Evolutionary conservation across 2,888 invertebrate genomes (phyloP).

Genomic region (Athalia rosae): DNA sequence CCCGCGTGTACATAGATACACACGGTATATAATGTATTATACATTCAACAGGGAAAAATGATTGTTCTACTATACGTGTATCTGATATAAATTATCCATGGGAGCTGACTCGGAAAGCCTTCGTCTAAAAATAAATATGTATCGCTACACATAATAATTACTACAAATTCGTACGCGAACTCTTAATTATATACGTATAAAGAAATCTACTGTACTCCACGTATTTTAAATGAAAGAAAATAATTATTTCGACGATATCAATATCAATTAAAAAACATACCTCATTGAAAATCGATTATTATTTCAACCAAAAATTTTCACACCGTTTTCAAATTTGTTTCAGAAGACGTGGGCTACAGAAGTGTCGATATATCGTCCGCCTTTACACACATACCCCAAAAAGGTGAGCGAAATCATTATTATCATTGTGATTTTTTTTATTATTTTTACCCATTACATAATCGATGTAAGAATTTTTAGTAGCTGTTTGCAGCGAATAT

Average conservation of each 20-base stretch:
- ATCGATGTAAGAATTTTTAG: background rate
- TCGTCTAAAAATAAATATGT: no score
- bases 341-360: conserved; percentile 75
- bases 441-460: conserved; percentile 10
- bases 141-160: no score
- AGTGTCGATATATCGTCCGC: conserved; percentile 74
- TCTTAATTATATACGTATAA: no score
- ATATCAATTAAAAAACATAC: background rate
- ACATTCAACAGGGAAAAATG: background rate
- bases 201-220: background rate
- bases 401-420: conserved; percentile 65
- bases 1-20: background rate
- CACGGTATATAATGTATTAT: background rate
- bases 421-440: background rate
- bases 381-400: conserved; percentile 73
- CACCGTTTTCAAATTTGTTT: conserved; percentile 64
- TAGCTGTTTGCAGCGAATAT: no score
- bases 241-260: background rate
- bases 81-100: no score
- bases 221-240: background rate
- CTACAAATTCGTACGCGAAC: no score
- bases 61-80: background rate
- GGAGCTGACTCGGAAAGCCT: no score
- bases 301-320: background rate
- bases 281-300: background rate